phyloP scores from a whole-genome alignment of 2,888 invertebrate species.

The Boloria selene region DNA sequence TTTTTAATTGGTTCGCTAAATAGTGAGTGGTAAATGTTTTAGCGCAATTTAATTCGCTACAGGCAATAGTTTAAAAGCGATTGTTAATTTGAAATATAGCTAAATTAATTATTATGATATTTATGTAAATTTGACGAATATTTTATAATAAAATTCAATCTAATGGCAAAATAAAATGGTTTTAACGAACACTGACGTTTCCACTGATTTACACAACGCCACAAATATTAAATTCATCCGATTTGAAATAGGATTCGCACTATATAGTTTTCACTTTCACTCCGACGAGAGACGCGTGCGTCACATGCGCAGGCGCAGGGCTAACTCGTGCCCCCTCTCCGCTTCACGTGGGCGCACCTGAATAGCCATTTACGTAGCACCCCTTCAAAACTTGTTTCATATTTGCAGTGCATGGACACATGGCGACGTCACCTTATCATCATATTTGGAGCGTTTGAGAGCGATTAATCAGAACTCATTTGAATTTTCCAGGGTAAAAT shows the following conservation, averaged over 20 bases:
- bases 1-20: too few species aligned
- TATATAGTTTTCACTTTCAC: slow-evolving; percentile 38
- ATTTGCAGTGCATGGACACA: slow-evolving; percentile 42
- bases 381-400: slow-evolving; percentile 51
- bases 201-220: slow-evolving; percentile 18
- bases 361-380: slow-evolving; percentile 71
- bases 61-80: neutral
- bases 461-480: neutral
- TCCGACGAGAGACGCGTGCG: slow-evolving; percentile 58
- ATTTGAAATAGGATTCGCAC: slow-evolving; percentile 26
- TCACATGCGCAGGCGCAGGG: slow-evolving; percentile 69
- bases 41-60: too few species aligned
- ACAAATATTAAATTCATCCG: slow-evolving; percentile 20
- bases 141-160: too few species aligned
- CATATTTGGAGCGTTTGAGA: slow-evolving; percentile 30
- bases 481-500: neutral
- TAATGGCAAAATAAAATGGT: neutral
- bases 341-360: slow-evolving; percentile 65
- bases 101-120: slow-evolving; percentile 2
- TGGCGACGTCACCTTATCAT: slow-evolving; percentile 33
- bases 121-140: neutral
- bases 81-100: neutral
- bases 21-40: too few species aligned
- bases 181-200: slow-evolving; percentile 21
- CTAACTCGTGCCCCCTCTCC: slow-evolving; percentile 68